phyloP scores from a whole-genome alignment of 2,797 vertebrate genomes.

The Discoglossus pictus region DNA sequence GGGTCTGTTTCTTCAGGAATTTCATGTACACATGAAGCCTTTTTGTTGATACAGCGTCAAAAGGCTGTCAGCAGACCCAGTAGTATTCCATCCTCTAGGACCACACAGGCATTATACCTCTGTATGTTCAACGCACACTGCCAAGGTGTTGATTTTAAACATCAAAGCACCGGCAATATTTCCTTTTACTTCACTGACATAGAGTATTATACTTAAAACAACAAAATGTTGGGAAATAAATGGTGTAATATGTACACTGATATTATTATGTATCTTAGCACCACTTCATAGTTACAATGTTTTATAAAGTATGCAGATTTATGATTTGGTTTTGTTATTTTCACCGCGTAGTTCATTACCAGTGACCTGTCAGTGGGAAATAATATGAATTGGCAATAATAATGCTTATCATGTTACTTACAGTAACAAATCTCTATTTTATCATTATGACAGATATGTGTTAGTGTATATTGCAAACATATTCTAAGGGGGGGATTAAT shows the following conservation, averaged over 20 bases:
- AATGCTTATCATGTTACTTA: too few species aligned
- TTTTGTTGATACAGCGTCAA: constrained; percentile 47
- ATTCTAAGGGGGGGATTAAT: too few species aligned
- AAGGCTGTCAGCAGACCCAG: constrained; percentile 45
- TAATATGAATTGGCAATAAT: too few species aligned
- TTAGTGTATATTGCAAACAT: too few species aligned
- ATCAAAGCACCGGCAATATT: constrained; percentile 29
- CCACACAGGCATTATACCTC: constrained; percentile 43
- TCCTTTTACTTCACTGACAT: constrained; percentile 29
- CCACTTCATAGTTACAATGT: too few species aligned
- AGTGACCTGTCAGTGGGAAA: too few species aligned
- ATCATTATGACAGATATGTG: too few species aligned
- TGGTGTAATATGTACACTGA: constrained; percentile 2
- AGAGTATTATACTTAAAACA: constrained; percentile 32
- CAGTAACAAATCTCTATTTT: too few species aligned
- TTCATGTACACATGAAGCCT: constrained; percentile 42
- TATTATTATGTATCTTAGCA: constrained; percentile 3
- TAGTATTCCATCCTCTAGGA: constrained; percentile 34
- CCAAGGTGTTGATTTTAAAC: constrained; percentile 42
- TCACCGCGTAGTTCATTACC: too few species aligned
- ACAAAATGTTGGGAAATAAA: constrained; percentile 7
- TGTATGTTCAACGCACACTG: constrained; percentile 26
- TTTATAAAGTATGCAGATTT: too few species aligned
- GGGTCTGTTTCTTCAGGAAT: constrained; percentile 39
- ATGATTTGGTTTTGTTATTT: too few species aligned